A percentile compares a stretch with the other conserved stretches of the same genome.
phyloP scores from a whole-genome alignment of 2,888 invertebrate species.

The Cephonodes hylas region DNA sequence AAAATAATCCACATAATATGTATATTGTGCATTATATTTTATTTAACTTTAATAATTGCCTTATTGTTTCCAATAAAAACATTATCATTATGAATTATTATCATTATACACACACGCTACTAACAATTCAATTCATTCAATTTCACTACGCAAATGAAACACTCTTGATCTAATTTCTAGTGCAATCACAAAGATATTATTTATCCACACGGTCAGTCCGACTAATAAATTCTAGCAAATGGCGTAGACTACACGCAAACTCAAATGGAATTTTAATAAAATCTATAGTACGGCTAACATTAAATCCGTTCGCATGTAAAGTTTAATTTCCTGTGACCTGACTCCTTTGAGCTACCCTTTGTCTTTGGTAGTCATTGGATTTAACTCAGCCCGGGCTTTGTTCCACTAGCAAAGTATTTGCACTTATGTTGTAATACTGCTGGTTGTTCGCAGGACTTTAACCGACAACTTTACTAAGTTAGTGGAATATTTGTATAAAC shows the following conservation, averaged over 20 bases:
- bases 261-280: slow-evolving; percentile 13
- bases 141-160: background rate
- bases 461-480: too few relatives aligned
- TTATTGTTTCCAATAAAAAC: too few relatives aligned
- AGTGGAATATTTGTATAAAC: too few relatives aligned
- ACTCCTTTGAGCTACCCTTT: slow-evolving; percentile 40
- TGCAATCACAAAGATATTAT: slow-evolving; percentile 11
- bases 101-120: too few relatives aligned
- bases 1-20: too few relatives aligned
- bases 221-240: background rate
- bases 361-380: slow-evolving; percentile 43
- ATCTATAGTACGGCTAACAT: slow-evolving; percentile 19
- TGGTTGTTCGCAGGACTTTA: background rate
- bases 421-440: background rate
- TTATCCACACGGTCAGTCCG: background rate
- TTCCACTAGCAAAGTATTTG: slow-evolving; percentile 11
- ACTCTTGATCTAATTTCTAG: background rate
- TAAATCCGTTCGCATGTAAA: slow-evolving; percentile 43
- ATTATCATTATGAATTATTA: too few relatives aligned
- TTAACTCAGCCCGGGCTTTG: slow-evolving; percentile 25
- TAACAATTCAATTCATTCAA: background rate
- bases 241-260: background rate
- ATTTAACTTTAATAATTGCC: too few relatives aligned
- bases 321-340: slow-evolving; percentile 52
- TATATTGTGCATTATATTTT: too few relatives aligned